Evolutionary conservation across 2,888 invertebrate genomes (phyloP), one percentile per base, ranked within the genome.

Genomic region (Drosophila melanocephala): DNA sequence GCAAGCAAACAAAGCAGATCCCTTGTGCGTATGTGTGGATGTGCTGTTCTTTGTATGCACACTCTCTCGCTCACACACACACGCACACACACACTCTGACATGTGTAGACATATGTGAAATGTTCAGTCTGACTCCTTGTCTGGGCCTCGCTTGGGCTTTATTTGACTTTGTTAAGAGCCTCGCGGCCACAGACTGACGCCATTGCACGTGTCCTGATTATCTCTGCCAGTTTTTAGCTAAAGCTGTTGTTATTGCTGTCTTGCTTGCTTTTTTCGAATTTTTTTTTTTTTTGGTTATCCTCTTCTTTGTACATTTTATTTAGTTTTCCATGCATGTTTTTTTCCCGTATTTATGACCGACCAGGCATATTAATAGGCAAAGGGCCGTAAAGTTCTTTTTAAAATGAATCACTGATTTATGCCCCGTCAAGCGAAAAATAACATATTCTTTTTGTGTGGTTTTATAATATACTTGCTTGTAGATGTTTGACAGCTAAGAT

Each of bases 351-450:
- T 74, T 88, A 81, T 81, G 81, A 69, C 75, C 64, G 53, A 39
- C 47, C 2, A 26, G 26, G 66, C 78, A 74, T 83, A 79, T 83
- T 89, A 84, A 84, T 89, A 83, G 78, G 87, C 69, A 14, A 62
- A 66, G 57, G 65, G 55, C 55, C 63, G 65, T 68, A 30, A 19
- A 65, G 30, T 71, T 69, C 59, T 62, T 70, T 81, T 47, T 26
- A 67, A 75, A 75, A 79, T 72, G 56, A 60, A 55, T 59, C 65
- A 50, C 57, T 81, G 87, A 84, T 86, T 84, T 84, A 84, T 88
- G 75, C 58, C 67, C 61, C 67, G 71, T 77, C 72, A 77, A 56
- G 60, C 53, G 22, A 51, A 28, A 35, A 44, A 37, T 47, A 19
- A 60, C 60, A 71, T 16, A 26, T 44, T 62, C 44, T 44, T 30